Evolutionary conservation across 2,888 invertebrate species (phyloP).

Genomic region (Lampropteryx suffumata): DNA sequence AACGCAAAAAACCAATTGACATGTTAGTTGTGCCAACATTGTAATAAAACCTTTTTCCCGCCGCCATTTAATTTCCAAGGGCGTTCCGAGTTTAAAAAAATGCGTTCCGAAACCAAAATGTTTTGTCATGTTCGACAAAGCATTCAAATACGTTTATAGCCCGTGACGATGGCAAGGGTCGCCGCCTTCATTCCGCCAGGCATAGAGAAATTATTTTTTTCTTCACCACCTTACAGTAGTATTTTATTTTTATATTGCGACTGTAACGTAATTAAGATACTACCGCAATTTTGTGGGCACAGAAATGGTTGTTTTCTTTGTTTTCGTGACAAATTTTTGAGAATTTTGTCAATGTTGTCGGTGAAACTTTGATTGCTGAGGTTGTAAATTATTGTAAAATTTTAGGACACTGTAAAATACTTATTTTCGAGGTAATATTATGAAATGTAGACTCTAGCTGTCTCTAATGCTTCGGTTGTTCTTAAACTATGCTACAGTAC

Average conservation of each 20-base stretch:
- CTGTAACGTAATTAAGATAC: conserved; percentile 58
- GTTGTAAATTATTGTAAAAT: conserved; percentile 24
- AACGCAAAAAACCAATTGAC: conserved; percentile 16
- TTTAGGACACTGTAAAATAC: conserved; percentile 25
- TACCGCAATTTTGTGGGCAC: conserved; percentile 59
- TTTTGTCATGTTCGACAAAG: conserved; percentile 49
- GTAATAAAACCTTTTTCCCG: conserved; percentile 16
- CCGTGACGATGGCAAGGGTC: conserved; percentile 34
- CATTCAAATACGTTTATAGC: conserved; percentile 26
- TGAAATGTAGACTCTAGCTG: too few relatives aligned
- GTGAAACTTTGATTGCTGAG: conserved; percentile 31
- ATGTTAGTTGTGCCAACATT: conserved; percentile 18
- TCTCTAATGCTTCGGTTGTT: too few relatives aligned
- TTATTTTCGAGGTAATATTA: conserved; percentile 19
- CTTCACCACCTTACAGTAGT: conserved; percentile 68
- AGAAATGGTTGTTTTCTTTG: conserved; percentile 43
- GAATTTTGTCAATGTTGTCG: conserved; percentile 36
- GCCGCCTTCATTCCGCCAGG: conserved; percentile 41
- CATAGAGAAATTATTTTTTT: conserved; percentile 50
- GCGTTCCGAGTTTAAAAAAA: conserved; percentile 17
- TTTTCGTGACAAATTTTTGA: conserved; percentile 38
- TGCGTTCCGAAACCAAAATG: conserved; percentile 38
- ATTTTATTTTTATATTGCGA: conserved; percentile 64
- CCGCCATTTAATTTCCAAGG: conserved; percentile 24
- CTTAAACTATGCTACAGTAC: too few relatives aligned